Conservation (phyloP, 2,797 vertebrate genomes). For the Trachops cirrhosus region DNA sequence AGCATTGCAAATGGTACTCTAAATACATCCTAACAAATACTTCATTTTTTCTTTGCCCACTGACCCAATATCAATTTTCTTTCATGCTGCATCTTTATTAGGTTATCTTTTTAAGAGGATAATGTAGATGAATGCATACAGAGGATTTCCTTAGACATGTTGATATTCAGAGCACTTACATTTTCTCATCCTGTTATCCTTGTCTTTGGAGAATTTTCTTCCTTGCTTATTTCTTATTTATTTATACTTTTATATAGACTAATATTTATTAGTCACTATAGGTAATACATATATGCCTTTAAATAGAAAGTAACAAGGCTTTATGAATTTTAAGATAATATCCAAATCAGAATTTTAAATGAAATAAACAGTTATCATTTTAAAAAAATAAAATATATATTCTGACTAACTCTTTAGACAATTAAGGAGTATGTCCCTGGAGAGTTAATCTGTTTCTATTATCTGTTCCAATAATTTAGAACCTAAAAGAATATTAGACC, state of each 20-base stretch:
- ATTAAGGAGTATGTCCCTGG: background rate
- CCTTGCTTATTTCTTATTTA: background rate
- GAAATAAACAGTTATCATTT: background rate
- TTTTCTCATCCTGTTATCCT: background rate
- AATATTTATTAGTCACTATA: background rate
- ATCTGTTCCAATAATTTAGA: constrained; percentile 14
- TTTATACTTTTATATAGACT: background rate
- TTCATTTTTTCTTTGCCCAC: constrained; percentile 9
- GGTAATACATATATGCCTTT: background rate
- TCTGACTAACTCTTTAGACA: constrained; percentile 54
- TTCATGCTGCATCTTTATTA: constrained; percentile 26
- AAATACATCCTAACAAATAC: background rate
- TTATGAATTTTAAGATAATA: background rate
- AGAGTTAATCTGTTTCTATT: constrained; percentile 33
- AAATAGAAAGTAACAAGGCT: background rate
- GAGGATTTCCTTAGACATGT: background rate
- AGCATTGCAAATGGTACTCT: background rate
- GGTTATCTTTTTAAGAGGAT: background rate
- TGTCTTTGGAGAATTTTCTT: constrained; percentile 13
- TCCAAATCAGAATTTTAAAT: background rate
- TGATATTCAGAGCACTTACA: background rate
- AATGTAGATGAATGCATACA: background rate
- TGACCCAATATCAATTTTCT: background rate
- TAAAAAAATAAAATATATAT: constrained; percentile 50
- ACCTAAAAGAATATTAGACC: constrained; percentile 60